Conservation (phyloP, 2,113 vertebrate genomes). For the Poeciliopsis occidentalis region DNA sequence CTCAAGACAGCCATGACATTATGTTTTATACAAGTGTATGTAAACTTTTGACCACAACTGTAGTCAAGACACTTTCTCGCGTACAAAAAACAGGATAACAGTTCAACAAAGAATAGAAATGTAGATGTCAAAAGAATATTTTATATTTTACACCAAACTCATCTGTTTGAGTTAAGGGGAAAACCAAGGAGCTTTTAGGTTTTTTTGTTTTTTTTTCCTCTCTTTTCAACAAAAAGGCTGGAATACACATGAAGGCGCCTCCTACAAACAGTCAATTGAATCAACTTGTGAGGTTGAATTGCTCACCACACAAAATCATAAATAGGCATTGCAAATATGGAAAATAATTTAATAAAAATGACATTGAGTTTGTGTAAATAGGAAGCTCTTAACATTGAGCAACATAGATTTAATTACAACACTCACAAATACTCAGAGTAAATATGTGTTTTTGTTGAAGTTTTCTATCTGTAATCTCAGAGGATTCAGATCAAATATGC, state of each 20-base stretch:
- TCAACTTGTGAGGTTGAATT: conserved; percentile 7
- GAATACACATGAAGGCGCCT: neutral
- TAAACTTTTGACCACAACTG: no score
- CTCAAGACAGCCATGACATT: no score
- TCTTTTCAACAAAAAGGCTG: neutral
- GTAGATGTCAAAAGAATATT: neutral
- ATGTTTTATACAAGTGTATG: no score
- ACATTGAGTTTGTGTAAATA: neutral
- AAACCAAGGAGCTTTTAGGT: neutral
- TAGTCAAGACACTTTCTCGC: no score
- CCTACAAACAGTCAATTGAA: neutral
- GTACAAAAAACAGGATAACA: neutral
- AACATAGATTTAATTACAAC: neutral
- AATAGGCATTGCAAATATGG: neutral
- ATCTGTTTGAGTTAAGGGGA: neutral
- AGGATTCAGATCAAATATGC: conserved; percentile 48
- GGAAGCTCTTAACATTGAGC: conserved; percentile 1
- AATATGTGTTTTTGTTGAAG: conserved; percentile 6
- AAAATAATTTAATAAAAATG: neutral
- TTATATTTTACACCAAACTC: neutral
- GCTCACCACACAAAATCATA: neutral
- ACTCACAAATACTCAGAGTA: conserved; percentile 11
- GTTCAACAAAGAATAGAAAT: neutral
- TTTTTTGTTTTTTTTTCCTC: no score
- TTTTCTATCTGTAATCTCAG: conserved; percentile 36